Evolutionary conservation across 2,888 invertebrate genomes (phyloP).

Genomic region (Fragum fragum): DNA sequence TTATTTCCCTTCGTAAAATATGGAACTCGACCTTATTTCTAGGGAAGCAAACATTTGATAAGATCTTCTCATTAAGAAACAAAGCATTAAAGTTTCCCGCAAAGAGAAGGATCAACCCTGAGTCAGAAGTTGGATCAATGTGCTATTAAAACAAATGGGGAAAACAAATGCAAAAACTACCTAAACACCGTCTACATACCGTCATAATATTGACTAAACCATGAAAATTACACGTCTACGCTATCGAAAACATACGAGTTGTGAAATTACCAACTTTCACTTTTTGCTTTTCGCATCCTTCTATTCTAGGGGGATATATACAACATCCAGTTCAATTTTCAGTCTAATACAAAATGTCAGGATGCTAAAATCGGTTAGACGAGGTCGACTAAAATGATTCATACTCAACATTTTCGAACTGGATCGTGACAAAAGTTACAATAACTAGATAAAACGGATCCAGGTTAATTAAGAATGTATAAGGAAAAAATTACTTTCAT

Average conservation of each 20-base stretch:
- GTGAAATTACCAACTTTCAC: not conserved
- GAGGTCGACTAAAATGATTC: too few relatives aligned
- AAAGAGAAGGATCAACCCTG: not conserved
- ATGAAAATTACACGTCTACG: constrained; percentile 18
- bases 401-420: too few relatives aligned
- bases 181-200: constrained; percentile 10
- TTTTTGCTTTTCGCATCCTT: not conserved
- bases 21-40: not conserved
- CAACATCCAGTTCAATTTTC: too few relatives aligned
- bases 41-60: not conserved
- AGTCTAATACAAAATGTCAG: too few relatives aligned
- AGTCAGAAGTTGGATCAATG: not conserved
- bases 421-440: too few relatives aligned
- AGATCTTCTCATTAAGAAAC: constrained; percentile 4
- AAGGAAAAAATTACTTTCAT: too few relatives aligned
- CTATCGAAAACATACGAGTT: constrained; percentile 4
- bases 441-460: too few relatives aligned
- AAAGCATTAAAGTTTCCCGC: not conserved
- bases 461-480: too few relatives aligned
- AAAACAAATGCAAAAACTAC: constrained; percentile 18
- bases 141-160: constrained; percentile 1
- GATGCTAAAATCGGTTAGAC: too few relatives aligned
- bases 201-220: constrained; percentile 10
- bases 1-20: not conserved
- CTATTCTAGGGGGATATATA: too few relatives aligned